Conservation (phyloP, 2,113 vertebrate species). For the Scortum barcoo region DNA sequence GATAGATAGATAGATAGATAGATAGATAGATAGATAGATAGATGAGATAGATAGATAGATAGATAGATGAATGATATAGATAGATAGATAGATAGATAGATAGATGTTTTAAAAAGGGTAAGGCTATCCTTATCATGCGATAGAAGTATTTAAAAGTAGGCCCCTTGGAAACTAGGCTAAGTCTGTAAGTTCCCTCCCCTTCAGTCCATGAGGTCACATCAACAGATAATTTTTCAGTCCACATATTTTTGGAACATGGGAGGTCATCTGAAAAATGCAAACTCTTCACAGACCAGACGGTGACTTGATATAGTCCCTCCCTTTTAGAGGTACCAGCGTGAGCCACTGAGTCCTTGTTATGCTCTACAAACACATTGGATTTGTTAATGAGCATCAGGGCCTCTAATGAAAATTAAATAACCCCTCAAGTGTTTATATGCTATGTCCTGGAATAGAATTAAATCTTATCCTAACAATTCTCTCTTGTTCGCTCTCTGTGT, state of each 20-base stretch:
- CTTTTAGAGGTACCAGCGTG: conserved; percentile 9
- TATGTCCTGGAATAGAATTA: conserved; percentile 46
- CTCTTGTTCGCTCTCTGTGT: conserved; percentile 34
- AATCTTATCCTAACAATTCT: conserved; percentile 46
- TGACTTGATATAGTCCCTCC: not conserved
- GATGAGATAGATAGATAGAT: too few relatives aligned
- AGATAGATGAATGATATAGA: too few relatives aligned
- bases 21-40: too few relatives aligned
- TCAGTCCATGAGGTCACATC: not conserved
- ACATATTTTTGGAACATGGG: not conserved
- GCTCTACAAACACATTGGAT: conserved; percentile 44
- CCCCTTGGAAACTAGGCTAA: not conserved
- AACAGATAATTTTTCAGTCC: not conserved
- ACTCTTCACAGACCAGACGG: not conserved
- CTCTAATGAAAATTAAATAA: conserved; percentile 61
- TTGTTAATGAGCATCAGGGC: conserved; percentile 47
- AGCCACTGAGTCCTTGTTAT: conserved; percentile 14
- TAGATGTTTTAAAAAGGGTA: too few relatives aligned
- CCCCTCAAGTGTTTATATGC: conserved; percentile 43
- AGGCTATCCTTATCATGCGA: too few relatives aligned
- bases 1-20: too few relatives aligned
- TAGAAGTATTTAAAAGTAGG: too few relatives aligned
- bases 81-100: too few relatives aligned
- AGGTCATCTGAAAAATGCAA: not conserved
- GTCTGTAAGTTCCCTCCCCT: not conserved